Evolutionary conservation across 1,140 invertebrate genomes (phyloP).

Genomic region (Hyphantria cunea): DNA sequence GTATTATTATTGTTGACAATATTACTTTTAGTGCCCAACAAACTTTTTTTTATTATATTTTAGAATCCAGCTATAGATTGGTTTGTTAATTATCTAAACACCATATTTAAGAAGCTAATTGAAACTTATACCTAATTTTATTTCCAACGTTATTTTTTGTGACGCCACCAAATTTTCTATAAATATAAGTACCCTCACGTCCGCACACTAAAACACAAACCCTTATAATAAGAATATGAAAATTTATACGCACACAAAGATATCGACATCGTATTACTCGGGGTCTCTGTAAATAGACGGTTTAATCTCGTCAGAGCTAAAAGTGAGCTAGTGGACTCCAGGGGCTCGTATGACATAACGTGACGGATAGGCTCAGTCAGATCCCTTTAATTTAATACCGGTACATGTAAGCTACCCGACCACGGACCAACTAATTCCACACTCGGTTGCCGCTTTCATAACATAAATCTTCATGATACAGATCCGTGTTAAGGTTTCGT

Average conservation of each 20-base stretch:
- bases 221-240: too few relatives aligned
- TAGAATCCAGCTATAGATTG: too few relatives aligned
- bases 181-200: too few relatives aligned
- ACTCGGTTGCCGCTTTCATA: conserved; percentile 22
- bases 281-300: conserved; percentile 36
- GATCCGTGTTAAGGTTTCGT: conserved; percentile 26
- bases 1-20: neutral
- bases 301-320: conserved; percentile 45
- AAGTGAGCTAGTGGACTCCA: conserved; percentile 41
- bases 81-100: too few relatives aligned
- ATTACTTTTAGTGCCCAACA: neutral
- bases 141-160: too few relatives aligned
- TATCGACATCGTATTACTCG: conserved; percentile 14
- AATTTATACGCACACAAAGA: neutral
- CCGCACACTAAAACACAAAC: too few relatives aligned
- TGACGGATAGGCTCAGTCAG: conserved; percentile 41
- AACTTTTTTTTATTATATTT: neutral
- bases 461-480: conserved; percentile 23
- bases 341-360: conserved; percentile 43
- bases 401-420: conserved; percentile 12
- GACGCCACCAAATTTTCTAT: too few relatives aligned
- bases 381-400: conserved; percentile 35
- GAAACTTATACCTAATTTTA: too few relatives aligned
- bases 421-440: conserved; percentile 19
- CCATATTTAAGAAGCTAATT: too few relatives aligned